Evolutionary conservation across 2,113 vertebrate species (phyloP), one percentile per base, ranked within the genome.

Genomic region (Riparia riparia): DNA sequence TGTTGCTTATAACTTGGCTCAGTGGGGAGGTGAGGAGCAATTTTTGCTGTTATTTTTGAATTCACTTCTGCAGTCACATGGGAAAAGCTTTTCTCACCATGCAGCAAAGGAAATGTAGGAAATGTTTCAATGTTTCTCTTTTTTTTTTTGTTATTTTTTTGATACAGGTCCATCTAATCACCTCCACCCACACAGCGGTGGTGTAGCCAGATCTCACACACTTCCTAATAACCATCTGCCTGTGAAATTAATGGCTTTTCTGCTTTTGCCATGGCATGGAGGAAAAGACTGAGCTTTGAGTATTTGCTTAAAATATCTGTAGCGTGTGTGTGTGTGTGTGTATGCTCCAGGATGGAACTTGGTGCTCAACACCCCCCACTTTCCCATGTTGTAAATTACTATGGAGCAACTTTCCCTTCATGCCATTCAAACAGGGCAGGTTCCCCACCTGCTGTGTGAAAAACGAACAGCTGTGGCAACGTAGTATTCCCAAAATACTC

Each of bases 1-100:
- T 96, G 61, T 39, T 65, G 70, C 61, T 89, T 31, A 41, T 76
- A 89, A 74, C 50, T n/a, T 71, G 70, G 47, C 86, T 93, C 86
- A 78, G 87, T 51, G 50, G 94, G 92, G 51, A 94, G 82, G 50
- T 44, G n/a, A 93, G 70, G 69, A 95, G 32, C 73, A 90, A 93
- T 96, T 96, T 96, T 94, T 97, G 61, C 78, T 95, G 78, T 83
- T 97, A 80, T 96, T 96, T 97, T 95, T 90, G 70, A 94, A 73
- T 95, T 71, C 53, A 80, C 86, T 87, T 91, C 82, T 72, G 65
- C 61, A 79, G 70, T 78, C 37, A 56, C 78, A 42, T 5, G 4
- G 83, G 83, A 89, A 92, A 96, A 95, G 72, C 63, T 94, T 94
- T 95, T 94, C 91, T 92, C 90, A 49, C 92, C 44, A 34, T 41